Evolutionary conservation across 2,113 vertebrate genomes (phyloP), one percentile per base, ranked within the genome.

Genomic region (Pantherophis guttatus): DNA sequence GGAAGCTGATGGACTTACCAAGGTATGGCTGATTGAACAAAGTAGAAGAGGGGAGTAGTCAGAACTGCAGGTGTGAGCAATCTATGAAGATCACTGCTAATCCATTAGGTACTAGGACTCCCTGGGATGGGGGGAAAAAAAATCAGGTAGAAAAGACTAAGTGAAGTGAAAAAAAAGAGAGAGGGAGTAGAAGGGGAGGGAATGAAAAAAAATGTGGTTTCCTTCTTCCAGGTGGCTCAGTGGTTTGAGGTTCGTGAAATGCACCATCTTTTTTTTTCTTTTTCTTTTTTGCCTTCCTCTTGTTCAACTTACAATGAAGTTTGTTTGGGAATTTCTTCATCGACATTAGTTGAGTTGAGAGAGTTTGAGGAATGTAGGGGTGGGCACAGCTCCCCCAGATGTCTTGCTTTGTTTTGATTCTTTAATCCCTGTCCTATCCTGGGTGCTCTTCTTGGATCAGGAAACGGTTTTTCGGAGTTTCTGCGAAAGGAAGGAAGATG

Each of bases 41-140:
- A 98, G 98, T 96, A 96, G 97, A 98, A 98, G 96, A 96, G 91
- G 96, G 96, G 96, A 90, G 97, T 96, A 86, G 57, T 94, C 96
- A 94, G 96, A 97, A 97, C 96, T 97, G 98, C 99, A 99, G 98
- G 98, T 99, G 98, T 98, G 98, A 98, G 98, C 98, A 98, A 98
- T 98, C 96, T 97, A 96, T 96, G 97, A 97, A 97, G 98, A 98
- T 98, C 98, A 97, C 96, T 95, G 95, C 97, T 99, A 99, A 99
- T 99, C 98, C 98, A 95, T 96, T 96, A 97, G 96, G 94, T 92
- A 97, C 97, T 95, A 97, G 95, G 97, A 97, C 97, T 95, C 95
- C 94, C 94, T 92, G 94, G 93, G 93, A 96, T 96, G 96, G 92
- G 29, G 0, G 2, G 0, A 5, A 94, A 53, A 23, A n/a, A 52